phyloP scores from a whole-genome alignment of 2,113 vertebrate species.

The Himantopus leucocephalus region DNA sequence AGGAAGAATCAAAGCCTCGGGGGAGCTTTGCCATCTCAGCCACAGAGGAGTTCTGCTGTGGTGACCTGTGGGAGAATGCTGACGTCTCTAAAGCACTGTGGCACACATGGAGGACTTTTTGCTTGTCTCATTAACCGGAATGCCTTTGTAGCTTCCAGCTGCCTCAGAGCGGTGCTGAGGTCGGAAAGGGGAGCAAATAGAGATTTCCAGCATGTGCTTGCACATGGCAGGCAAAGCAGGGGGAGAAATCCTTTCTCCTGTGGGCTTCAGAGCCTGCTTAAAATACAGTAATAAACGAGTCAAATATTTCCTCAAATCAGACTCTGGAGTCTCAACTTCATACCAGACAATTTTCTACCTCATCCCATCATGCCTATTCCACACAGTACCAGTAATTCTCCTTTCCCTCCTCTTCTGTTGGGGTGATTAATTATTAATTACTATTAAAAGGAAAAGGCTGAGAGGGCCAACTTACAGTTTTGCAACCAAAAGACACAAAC shows the following conservation, averaged over 20 bases:
- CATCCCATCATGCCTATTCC: not conserved
- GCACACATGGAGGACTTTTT: not conserved
- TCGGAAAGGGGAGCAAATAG: not conserved
- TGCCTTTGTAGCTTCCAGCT: not conserved
- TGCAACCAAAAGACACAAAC: slow-evolving; percentile 12
- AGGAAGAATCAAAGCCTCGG: not conserved
- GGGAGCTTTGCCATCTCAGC: not conserved
- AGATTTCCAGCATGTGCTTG: not conserved
- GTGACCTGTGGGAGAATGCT: not conserved
- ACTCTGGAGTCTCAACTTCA: not conserved
- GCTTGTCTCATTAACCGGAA: not conserved
- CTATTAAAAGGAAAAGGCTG: slow-evolving; percentile 14
- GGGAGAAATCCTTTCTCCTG: not conserved
- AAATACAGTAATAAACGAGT: slow-evolving; percentile 9
- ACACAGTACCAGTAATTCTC: slow-evolving; percentile 11
- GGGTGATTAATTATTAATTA: slow-evolving; percentile 39
- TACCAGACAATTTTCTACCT: not conserved
- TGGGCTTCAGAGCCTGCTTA: not conserved
- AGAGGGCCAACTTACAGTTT: not conserved
- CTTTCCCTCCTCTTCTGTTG: not conserved
- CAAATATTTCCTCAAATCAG: slow-evolving; percentile 33
- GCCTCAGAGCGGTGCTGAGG: not conserved
- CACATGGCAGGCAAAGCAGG: not conserved
- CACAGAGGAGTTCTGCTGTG: not conserved
- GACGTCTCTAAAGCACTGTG: not conserved